phyloP scores from a whole-genome alignment of 2,113 vertebrate species.

The Prietella phreatophila region DNA sequence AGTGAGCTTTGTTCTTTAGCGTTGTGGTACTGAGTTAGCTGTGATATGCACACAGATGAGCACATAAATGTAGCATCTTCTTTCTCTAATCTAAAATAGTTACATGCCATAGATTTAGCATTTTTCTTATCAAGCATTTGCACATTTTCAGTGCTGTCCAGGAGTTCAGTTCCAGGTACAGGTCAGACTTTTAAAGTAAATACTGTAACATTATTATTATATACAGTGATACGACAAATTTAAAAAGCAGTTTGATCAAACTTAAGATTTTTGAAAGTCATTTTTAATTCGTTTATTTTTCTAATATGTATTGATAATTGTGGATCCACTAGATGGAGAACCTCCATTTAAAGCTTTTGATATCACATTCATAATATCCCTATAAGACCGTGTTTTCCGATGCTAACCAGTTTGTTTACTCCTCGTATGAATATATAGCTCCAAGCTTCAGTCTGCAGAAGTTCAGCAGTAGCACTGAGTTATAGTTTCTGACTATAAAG shows the following conservation, averaged over 20 bases:
- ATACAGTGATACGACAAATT: not conserved
- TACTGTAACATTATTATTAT: too few species aligned
- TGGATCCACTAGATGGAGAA: not conserved
- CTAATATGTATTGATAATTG: not conserved
- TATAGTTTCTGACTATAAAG: not conserved
- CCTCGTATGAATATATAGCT: not conserved
- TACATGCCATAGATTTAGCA: not conserved
- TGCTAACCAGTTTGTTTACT: not conserved
- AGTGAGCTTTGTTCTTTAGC: not conserved
- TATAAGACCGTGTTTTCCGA: not conserved
- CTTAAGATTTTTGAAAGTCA: not conserved
- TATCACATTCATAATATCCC: not conserved
- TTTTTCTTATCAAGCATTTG: not conserved
- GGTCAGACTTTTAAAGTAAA: not conserved
- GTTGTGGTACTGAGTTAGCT: not conserved
- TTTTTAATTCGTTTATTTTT: not conserved
- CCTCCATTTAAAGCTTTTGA: not conserved
- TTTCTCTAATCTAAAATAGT: not conserved
- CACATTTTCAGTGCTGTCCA: not conserved
- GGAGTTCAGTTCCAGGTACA: not conserved
- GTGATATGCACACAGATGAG: not conserved
- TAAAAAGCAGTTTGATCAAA: not conserved
- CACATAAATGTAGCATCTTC: not conserved
- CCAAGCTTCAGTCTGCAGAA: not conserved
- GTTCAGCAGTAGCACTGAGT: not conserved